phyloP scores from a whole-genome alignment of 2,797 vertebrate species.

The Xenops minutus region DNA sequence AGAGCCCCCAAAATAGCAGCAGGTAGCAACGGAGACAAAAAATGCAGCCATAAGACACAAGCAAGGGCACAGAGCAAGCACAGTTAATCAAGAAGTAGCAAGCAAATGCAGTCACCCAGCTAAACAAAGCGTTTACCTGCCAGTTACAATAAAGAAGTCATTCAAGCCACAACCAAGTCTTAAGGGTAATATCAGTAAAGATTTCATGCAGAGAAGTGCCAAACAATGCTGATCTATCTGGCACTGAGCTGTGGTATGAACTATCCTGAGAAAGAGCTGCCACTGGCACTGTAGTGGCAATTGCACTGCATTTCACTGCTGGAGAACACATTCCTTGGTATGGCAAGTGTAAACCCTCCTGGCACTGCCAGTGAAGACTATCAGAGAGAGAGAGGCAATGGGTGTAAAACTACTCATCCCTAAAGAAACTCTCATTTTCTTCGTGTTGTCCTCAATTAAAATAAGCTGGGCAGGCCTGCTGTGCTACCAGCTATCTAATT shows the following conservation, averaged over 20 bases:
- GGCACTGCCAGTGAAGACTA: background rate
- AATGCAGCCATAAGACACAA: slow-evolving; percentile 84
- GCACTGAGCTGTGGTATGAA: background rate
- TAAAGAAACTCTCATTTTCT: background rate
- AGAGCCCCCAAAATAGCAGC: slow-evolving; percentile 89
- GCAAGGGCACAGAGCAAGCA: slow-evolving; percentile 76
- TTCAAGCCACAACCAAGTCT: background rate
- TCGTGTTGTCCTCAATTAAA: background rate
- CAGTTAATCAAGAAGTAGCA: slow-evolving; percentile 60
- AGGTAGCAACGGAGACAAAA: slow-evolving; percentile 91
- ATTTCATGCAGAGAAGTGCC: background rate
- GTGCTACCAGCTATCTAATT: background rate
- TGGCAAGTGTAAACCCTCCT: background rate
- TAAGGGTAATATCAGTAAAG: background rate
- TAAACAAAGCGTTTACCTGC: slow-evolving; percentile 51
- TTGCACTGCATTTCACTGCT: background rate
- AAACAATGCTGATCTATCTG: background rate
- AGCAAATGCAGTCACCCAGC: slow-evolving; percentile 56
- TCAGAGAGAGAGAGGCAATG: background rate
- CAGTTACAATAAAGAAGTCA: slow-evolving; percentile 1
- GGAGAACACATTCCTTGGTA: background rate
- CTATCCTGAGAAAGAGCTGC: background rate
- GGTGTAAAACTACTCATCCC: background rate
- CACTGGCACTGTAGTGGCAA: background rate
- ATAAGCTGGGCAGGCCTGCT: background rate